Conservation (phyloP, 1,140 invertebrate genomes). For the Megathymus violae region DNA sequence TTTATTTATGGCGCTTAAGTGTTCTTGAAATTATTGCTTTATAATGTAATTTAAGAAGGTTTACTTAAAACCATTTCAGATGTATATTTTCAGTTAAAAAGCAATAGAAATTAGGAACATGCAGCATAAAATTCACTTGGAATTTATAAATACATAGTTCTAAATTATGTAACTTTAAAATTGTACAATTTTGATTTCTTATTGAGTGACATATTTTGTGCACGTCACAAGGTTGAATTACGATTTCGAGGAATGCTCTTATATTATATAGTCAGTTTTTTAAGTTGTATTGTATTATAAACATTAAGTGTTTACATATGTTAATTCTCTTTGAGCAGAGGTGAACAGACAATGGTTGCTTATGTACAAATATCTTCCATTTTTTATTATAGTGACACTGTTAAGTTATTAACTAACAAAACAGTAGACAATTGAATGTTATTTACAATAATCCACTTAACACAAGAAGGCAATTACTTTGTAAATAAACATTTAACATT, state of each 20-base stretch:
- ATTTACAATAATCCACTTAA: conserved; percentile 29
- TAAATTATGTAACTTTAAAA: conserved; percentile 16
- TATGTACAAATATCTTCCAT: conserved; percentile 36
- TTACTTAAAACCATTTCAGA: conserved; percentile 1
- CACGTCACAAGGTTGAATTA: conserved; percentile 28
- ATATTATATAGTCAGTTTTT: conserved; percentile 18
- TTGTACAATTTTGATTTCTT: conserved; percentile 23
- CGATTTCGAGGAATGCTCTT: conserved; percentile 20
- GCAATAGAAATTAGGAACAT: conserved; percentile 11
- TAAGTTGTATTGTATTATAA: conserved; percentile 3
- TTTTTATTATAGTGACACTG: conserved; percentile 20
- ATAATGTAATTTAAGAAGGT: neutral
- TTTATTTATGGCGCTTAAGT: conserved; percentile 24
- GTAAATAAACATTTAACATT: conserved; percentile 45
- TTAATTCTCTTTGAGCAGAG: conserved; percentile 12
- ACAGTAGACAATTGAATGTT: conserved; percentile 23
- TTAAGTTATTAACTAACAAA: conserved; percentile 11
- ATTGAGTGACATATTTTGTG: conserved; percentile 28
- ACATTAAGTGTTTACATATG: neutral
- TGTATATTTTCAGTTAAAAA: neutral
- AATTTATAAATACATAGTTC: conserved; percentile 8
- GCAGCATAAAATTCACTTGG: neutral
- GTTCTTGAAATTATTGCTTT: conserved; percentile 1
- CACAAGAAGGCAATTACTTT: conserved; percentile 36
- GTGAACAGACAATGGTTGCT: conserved; percentile 7